phyloP scores from a whole-genome alignment of 2,113 vertebrate genomes.

The Paraplagusia blochii region DNA sequence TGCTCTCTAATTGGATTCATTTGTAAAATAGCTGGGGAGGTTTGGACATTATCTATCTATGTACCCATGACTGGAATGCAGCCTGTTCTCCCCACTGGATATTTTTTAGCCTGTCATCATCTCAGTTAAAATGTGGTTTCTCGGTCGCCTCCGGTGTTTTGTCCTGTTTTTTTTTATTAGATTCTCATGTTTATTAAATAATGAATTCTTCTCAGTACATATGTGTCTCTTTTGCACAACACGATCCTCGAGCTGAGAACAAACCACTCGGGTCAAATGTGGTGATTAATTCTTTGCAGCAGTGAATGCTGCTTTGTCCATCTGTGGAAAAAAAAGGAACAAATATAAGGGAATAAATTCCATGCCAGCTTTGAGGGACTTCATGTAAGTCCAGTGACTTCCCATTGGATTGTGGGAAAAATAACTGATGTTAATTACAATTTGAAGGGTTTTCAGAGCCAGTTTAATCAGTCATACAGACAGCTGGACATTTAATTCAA shows the following conservation, averaged over 20 bases:
- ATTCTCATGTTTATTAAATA: slow-evolving; percentile 57
- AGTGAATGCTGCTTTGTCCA: slow-evolving; percentile 39
- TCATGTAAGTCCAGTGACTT: slow-evolving; percentile 3
- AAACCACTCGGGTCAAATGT: slow-evolving; percentile 39
- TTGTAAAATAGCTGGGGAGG: slow-evolving; percentile 67
- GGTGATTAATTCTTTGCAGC: slow-evolving; percentile 43
- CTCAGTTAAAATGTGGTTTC: slow-evolving; percentile 34
- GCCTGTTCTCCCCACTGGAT: slow-evolving; percentile 29
- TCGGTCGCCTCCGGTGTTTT: slow-evolving; percentile 35
- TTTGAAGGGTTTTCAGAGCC: too few relatives aligned
- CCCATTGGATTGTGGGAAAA: too few relatives aligned
- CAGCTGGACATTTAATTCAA: too few relatives aligned
- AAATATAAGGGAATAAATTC: slow-evolving; percentile 5
- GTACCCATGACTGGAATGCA: slow-evolving; percentile 75
- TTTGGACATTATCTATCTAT: slow-evolving; percentile 72
- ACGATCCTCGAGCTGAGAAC: slow-evolving; percentile 31
- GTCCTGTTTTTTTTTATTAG: slow-evolving; percentile 37
- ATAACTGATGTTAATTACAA: too few relatives aligned
- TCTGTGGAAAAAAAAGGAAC: slow-evolving; percentile 12
- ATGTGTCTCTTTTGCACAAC: slow-evolving; percentile 26
- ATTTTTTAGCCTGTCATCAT: slow-evolving; percentile 39
- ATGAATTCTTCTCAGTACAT: slow-evolving; percentile 30
- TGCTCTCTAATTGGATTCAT: slow-evolving; percentile 67
- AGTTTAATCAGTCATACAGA: too few relatives aligned
- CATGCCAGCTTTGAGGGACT: slow-evolving; percentile 4